Conservation (phyloP, 2,113 vertebrate genomes). For the Panurus biarmicus region DNA sequence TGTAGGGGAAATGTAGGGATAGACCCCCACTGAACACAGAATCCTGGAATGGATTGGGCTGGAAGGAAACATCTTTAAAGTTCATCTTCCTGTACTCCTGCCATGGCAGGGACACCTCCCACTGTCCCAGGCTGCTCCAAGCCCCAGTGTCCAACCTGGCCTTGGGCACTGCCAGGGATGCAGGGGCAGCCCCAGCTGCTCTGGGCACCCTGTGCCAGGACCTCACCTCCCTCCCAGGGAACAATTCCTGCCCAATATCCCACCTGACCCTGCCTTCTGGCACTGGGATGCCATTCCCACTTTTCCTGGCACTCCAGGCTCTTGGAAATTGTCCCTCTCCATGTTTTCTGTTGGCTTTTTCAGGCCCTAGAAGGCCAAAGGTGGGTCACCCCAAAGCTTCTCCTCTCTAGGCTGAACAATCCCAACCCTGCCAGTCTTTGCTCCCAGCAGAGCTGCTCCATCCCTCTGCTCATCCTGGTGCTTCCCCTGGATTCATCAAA, state of each 20-base stretch:
- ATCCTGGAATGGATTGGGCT: neutral
- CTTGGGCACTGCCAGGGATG: neutral
- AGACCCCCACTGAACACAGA: accelerated
- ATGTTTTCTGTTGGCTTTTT: accelerated
- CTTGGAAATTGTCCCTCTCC: neutral
- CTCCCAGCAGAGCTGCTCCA: neutral
- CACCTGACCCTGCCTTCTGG: neutral
- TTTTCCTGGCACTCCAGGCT: neutral
- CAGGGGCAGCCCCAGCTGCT: neutral
- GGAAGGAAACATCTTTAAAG: neutral
- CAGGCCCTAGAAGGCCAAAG: accelerated
- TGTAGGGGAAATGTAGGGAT: neutral
- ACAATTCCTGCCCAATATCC: neutral
- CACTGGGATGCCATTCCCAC: accelerated
- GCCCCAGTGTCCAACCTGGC: accelerated
- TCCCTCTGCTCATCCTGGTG: neutral
- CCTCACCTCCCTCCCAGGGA: neutral
- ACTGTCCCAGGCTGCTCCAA: neutral
- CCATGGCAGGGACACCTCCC: neutral
- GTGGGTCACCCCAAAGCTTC: accelerated
- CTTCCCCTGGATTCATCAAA: neutral
- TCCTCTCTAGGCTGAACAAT: neutral
- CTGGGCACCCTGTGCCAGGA: neutral
- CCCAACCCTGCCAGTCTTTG: neutral
- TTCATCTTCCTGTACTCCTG: neutral